A percentile compares a stretch with the other conserved stretches of the same genome.
These are phyloP conservation scores for Liopterus haemorrhoidalis DNA, from an alignment of 2,888 invertebrate species.

Conservation along the genomic window DNA sequence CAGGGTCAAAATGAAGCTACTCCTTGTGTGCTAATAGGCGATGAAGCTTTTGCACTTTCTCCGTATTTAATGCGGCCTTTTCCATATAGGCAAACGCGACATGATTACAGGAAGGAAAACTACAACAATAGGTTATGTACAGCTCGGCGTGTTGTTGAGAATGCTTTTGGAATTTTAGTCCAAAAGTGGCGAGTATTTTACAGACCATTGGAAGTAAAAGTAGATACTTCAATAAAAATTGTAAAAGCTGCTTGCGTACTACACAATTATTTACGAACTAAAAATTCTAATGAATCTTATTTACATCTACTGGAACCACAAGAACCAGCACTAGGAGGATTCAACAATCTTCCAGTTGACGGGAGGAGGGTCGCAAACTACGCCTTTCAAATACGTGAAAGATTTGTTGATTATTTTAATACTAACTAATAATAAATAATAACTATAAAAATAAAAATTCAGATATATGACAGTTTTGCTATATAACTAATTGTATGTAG, in stretches of 20 bases:
- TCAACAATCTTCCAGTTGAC: too few relatives aligned
- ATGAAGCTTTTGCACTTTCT: constrained; percentile 27
- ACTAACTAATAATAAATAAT: too few relatives aligned
- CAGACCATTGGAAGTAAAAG: constrained; percentile 28
- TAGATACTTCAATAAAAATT: constrained; percentile 24
- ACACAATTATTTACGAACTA: constrained; percentile 30
- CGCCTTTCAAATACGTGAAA: too few relatives aligned
- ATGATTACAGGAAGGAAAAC: constrained; percentile 27
- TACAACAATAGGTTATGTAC: constrained; percentile 26
- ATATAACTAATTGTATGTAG: too few relatives aligned
- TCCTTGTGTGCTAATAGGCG: constrained; percentile 31
- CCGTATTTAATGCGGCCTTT: constrained; percentile 30
- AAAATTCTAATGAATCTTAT: constrained; percentile 24
- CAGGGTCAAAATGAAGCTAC: constrained; percentile 20
- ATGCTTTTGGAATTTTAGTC: constrained; percentile 32
- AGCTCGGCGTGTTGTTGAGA: constrained; percentile 31
- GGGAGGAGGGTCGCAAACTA: too few relatives aligned
- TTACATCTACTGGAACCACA: too few relatives aligned
- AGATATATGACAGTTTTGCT: too few relatives aligned
- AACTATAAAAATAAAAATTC: too few relatives aligned
- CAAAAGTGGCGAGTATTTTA: constrained; percentile 31
- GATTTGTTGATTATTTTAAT: too few relatives aligned
- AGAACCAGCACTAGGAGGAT: too few relatives aligned
- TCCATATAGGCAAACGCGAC: constrained; percentile 27
- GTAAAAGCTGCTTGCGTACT: constrained; percentile 28